A percentile compares a stretch with the other conserved stretches of the same genome.
These are phyloP conservation scores for Chaetodon auriga DNA, from an alignment of 2,113 vertebrate genomes.

Conservation along the genomic window DNA sequence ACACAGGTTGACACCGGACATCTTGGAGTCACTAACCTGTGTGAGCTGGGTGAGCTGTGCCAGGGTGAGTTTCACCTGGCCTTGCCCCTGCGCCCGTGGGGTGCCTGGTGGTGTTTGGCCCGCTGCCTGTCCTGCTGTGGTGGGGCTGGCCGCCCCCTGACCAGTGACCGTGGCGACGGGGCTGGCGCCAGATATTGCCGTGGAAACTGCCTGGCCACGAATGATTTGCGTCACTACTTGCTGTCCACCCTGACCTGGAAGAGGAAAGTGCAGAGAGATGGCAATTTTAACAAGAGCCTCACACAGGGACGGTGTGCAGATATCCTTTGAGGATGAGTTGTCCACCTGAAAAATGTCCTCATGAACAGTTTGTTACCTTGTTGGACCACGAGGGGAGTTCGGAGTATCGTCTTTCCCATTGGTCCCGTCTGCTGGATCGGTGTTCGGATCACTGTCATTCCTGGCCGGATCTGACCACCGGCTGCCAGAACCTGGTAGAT, in stretches of 20 bases:
- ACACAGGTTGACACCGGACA: neutral
- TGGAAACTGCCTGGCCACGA: conserved; percentile 92
- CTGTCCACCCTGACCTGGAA: conserved; percentile 90
- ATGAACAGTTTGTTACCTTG: conserved; percentile 86
- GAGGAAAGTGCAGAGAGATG: neutral
- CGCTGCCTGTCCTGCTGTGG: conserved; percentile 75
- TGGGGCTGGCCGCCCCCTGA: conserved; percentile 70
- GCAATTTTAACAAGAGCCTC: neutral
- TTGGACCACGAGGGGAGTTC: conserved; percentile 93
- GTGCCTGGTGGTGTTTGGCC: conserved; percentile 71
- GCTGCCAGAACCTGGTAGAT: conserved; percentile 86
- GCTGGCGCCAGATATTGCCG: conserved; percentile 81
- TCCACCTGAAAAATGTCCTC: neutral
- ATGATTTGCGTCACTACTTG: conserved; percentile 96
- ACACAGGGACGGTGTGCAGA: neutral
- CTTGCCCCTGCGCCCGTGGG: conserved; percentile 88
- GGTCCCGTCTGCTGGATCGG: conserved; percentile 90
- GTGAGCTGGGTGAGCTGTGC: conserved; percentile 97
- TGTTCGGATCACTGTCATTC: conserved; percentile 93
- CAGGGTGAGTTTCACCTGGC: conserved; percentile 96
- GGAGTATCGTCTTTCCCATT: conserved; percentile 92
- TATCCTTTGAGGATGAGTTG: neutral
- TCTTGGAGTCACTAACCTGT: conserved; percentile 87
- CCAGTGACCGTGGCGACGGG: conserved; percentile 76
- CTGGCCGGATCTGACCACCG: conserved; percentile 91